Evolutionary conservation across 64 coral and sea anemone genomes (phyloP).

Genomic region (Trachythela sp.): DNA sequence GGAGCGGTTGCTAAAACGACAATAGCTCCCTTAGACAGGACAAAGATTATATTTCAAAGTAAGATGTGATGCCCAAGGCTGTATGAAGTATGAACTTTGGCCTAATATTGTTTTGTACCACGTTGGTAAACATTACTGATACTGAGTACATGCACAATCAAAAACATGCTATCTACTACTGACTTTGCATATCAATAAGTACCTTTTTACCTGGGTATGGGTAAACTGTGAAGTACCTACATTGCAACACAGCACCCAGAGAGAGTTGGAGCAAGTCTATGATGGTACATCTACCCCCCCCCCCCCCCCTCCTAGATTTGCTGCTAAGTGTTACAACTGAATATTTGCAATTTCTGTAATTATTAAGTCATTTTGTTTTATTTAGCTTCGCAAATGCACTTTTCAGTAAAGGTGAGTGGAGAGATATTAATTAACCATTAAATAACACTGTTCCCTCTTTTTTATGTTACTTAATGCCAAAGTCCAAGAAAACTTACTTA

Average conservation of each 20-base stretch:
- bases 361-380: conserved; percentile 28
- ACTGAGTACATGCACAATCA: too few relatives aligned
- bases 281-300: too few relatives aligned
- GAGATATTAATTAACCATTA: neutral
- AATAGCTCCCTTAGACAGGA: conserved; percentile 92
- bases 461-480: neutral
- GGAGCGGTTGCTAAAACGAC: conserved; percentile 99
- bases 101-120: too few relatives aligned
- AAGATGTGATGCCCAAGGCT: conserved; percentile 3
- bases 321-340: neutral
- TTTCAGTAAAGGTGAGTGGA: conserved; percentile 56
- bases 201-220: too few relatives aligned
- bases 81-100: neutral
- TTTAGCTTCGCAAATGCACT: conserved; percentile 60
- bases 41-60: conserved; percentile 99
- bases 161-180: too few relatives aligned
- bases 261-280: too few relatives aligned
- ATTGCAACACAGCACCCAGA: too few relatives aligned
- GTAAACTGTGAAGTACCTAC: too few relatives aligned
- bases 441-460: neutral
- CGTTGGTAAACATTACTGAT: neutral
- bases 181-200: too few relatives aligned
- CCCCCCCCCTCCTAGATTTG: too few relatives aligned
- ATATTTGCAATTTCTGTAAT: too few relatives aligned
- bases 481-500: neutral